Conservation (phyloP, 2,888 invertebrate genomes). For the Atrina japonica region DNA sequence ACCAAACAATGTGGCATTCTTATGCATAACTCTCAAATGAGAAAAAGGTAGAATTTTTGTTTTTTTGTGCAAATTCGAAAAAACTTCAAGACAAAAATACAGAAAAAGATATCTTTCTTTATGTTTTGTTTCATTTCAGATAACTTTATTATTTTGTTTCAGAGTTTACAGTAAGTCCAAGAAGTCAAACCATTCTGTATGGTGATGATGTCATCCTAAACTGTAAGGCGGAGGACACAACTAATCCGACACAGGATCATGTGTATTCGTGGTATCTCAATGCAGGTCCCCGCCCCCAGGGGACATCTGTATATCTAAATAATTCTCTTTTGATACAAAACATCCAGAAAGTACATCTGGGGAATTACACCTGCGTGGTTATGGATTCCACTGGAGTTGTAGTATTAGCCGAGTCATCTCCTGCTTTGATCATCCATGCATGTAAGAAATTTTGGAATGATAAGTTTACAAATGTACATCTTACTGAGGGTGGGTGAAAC, state of each 20-base stretch:
- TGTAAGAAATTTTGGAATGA: conserved; percentile 62
- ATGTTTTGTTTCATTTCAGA: too few species aligned
- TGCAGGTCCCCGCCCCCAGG: conserved; percentile 42
- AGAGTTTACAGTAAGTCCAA: conserved; percentile 66
- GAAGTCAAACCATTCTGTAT: conserved; percentile 61
- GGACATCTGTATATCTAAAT: conserved; percentile 65
- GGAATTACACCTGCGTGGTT: conserved; percentile 71
- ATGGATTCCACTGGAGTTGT: conserved; percentile 27
- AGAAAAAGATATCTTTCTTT: too few species aligned
- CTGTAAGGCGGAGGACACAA: conserved; percentile 57
- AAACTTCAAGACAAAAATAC: too few species aligned
- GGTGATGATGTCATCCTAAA: conserved; percentile 67
- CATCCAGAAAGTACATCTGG: conserved; percentile 59
- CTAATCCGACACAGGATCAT: conserved; percentile 35
- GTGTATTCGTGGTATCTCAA: conserved; percentile 65
- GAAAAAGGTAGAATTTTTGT: too few species aligned
- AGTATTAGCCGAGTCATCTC: conserved; percentile 43
- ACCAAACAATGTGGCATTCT: too few species aligned
- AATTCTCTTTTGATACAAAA: conserved; percentile 70
- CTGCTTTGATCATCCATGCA: conserved; percentile 66
- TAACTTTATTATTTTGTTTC: too few species aligned
- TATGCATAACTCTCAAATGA: too few species aligned
- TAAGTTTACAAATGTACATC: neutral
- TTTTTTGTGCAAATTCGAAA: too few species aligned
- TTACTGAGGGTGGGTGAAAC: neutral